A percentile compares a stretch with the other conserved stretches of the same genome.
phyloP scores from a whole-genome alignment of 2,888 invertebrate species.

The Drosophila mettleri region DNA sequence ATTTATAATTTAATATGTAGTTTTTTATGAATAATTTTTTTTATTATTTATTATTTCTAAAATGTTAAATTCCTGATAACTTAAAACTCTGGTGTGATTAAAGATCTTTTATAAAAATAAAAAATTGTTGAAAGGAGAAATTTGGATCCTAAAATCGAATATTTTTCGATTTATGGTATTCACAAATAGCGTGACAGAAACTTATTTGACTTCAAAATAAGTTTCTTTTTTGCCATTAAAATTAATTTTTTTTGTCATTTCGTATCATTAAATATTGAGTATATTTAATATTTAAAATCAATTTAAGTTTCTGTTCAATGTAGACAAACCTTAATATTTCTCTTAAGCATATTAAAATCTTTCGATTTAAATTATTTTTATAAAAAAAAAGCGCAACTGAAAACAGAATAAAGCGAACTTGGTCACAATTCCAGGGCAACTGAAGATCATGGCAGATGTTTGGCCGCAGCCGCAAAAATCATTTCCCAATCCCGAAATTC shows the following conservation, averaged over 20 bases:
- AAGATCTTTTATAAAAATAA: no score
- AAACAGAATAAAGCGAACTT: conserved; percentile 53
- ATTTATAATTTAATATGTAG: no score
- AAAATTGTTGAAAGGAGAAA: no score
- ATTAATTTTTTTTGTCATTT: neutral
- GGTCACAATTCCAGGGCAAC: conserved; percentile 64
- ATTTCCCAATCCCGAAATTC: conserved; percentile 14
- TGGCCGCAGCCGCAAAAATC: conserved; percentile 1
- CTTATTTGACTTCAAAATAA: no score
- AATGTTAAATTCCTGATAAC: no score
- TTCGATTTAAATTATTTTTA: neutral
- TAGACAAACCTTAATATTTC: conserved; percentile 46
- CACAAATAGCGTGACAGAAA: neutral
- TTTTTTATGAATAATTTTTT: no score
- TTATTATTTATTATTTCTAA: no score
- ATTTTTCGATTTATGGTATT: no score
- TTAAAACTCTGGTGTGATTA: no score
- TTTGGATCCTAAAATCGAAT: neutral
- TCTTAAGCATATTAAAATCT: conserved; percentile 23
- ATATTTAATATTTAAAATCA: neutral
- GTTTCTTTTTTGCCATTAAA: neutral
- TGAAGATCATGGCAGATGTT: conserved; percentile 50
- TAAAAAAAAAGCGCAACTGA: conserved; percentile 16
- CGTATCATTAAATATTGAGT: neutral
- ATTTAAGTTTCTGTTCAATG: neutral